phyloP scores from a whole-genome alignment of 2,888 invertebrate species.

The Falcaria lacertinaria region DNA sequence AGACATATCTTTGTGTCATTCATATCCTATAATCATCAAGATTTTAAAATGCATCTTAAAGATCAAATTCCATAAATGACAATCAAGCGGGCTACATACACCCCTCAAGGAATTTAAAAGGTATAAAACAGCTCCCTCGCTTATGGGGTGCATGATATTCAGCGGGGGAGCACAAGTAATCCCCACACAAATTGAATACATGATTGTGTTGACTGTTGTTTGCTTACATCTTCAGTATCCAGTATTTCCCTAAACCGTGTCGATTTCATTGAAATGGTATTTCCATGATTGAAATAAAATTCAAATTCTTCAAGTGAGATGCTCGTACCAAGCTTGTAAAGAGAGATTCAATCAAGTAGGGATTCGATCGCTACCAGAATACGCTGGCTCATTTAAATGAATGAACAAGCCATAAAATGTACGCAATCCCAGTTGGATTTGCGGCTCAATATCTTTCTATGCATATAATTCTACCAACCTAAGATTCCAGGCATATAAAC shows the following conservation, averaged over 20 bases:
- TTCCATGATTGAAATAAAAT: conserved; percentile 59
- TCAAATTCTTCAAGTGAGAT: conserved; percentile 50
- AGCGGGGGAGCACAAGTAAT: conserved; percentile 51
- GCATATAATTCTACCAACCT: neutral
- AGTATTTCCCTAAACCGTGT: conserved; percentile 53
- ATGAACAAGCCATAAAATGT: conserved; percentile 43
- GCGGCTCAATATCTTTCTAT: conserved; percentile 9
- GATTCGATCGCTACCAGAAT: conserved; percentile 39
- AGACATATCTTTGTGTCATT: too few relatives aligned
- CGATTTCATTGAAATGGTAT: conserved; percentile 57
- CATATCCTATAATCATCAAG: too few relatives aligned
- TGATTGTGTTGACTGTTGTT: conserved; percentile 56
- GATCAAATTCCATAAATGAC: too few relatives aligned
- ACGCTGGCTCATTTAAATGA: conserved; percentile 56
- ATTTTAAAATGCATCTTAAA: too few relatives aligned
- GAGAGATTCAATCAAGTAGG: conserved; percentile 62
- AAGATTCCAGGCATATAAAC: too few relatives aligned
- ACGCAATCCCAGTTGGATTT: conserved; percentile 23
- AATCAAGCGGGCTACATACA: neutral
- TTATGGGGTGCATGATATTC: conserved; percentile 32
- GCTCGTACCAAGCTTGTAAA: conserved; percentile 40
- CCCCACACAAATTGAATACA: conserved; percentile 67
- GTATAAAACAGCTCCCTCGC: conserved; percentile 13
- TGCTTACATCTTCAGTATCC: conserved; percentile 51
- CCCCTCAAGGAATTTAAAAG: conserved; percentile 11